phyloP scores from a whole-genome alignment of 1,140 invertebrate species.

The Trichonephila clavata region DNA sequence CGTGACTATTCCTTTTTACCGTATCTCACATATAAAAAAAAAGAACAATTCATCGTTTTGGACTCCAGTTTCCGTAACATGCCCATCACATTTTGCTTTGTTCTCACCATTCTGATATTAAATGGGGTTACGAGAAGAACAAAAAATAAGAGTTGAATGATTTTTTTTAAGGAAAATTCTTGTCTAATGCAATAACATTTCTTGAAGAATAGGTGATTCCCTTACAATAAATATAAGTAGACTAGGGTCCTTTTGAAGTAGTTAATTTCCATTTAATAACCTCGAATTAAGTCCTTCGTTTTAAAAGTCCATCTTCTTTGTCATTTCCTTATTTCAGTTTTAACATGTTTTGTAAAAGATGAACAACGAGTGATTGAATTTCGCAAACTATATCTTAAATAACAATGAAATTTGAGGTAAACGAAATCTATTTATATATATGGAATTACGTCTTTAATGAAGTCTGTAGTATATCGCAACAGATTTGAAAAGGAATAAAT shows the following conservation, averaged over 20 bases:
- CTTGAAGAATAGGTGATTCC: conserved; percentile 33
- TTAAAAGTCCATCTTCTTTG: not conserved
- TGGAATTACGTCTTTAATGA: not conserved
- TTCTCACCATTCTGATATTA: conserved; percentile 42
- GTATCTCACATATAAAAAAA: not conserved
- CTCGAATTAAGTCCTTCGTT: not conserved
- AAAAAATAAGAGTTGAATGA: not conserved
- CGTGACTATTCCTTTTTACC: conserved; percentile 21
- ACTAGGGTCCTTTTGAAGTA: not conserved
- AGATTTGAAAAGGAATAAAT: not conserved
- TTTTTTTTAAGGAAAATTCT: conserved; percentile 27
- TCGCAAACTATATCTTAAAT: not conserved
- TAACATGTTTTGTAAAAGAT: not conserved
- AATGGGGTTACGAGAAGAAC: conserved; percentile 41
- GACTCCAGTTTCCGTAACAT: conserved; percentile 13
- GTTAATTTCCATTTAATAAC: conserved; percentile 19
- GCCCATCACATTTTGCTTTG: conserved; percentile 45
- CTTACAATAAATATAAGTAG: not conserved
- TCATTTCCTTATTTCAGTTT: not conserved
- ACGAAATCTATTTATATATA: not conserved
- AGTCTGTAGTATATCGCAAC: not conserved
- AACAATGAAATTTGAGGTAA: not conserved
- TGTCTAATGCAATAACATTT: not conserved
- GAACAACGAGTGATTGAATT: not conserved
- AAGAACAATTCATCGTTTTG: conserved; percentile 32